Evolutionary conservation across 2,113 vertebrate genomes (phyloP), one percentile per base, ranked within the genome.

Genomic region (Dryoscopus gambensis): DNA sequence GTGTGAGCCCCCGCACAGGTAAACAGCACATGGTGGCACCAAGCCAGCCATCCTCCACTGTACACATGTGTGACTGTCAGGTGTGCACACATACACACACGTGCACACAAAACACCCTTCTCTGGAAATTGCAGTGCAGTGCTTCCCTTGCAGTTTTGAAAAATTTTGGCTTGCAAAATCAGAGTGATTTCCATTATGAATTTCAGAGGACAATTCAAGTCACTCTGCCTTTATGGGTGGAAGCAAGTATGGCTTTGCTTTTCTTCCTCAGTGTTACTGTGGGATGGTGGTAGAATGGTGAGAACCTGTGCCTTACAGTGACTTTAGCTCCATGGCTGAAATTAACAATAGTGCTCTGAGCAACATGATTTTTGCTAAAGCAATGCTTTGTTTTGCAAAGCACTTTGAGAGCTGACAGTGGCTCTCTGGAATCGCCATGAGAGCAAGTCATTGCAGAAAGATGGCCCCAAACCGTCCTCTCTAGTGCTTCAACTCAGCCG

Each of bases 51-150:
- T 49, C 30, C 63, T 85, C 19, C 56, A 17, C 13, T 59, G 20
- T 30, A 21, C 5, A 11, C 1, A 4, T 0, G 1, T 27, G 5
- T 4, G 4, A 2, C 1, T 46, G 31, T 49, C 44, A 73, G 28
- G 22, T 44, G 39, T 0, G 24, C 15, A 30, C 20, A 52, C 2
- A 15, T 6, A 25, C n/a, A 8, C 14, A 28, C 39, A 17, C 10
- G 16, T 46, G 10, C 4, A 2, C 18, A 13, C 40, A 42, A 7
- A 28, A 1, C 9, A 4, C 10, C 15, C 3, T 49, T 59, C 39
- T 46, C 20, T 63, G 62, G 23, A 3, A 49, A 30, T 15, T 0
- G 4, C 3, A 24, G 18, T 37, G 0, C 12, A 62, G 10, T 25
- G 5, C 5, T 74, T 91, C 37, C 64, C 87, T 39, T 67, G 40